Conservation (phyloP, 2,888 invertebrate species). For the Marasmarcha lunaedactyla region DNA sequence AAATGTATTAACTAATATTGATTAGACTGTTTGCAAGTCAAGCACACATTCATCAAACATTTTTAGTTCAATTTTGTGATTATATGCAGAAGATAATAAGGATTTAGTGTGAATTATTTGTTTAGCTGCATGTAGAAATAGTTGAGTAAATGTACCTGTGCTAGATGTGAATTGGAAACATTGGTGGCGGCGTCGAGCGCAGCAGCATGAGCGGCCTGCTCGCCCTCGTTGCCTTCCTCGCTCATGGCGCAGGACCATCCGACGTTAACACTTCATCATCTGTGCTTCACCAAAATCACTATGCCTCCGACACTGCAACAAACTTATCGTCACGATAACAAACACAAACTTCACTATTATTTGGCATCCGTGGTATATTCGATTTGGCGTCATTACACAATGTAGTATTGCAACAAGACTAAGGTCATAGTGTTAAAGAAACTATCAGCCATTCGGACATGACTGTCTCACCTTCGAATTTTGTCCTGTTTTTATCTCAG, state of each 20-base stretch:
- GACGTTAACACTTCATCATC: conserved; percentile 26
- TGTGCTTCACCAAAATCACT: neutral
- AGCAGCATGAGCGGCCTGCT: conserved; percentile 17
- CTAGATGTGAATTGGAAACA: conserved; percentile 34
- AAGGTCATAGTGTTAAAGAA: conserved; percentile 64
- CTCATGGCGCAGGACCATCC: conserved; percentile 15
- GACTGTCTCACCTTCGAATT: neutral
- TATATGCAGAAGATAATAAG: no score
- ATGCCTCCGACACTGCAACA: neutral
- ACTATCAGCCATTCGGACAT: conserved; percentile 8
- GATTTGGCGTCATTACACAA: conserved; percentile 66
- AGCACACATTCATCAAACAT: no score
- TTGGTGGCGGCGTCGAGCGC: conserved; percentile 33
- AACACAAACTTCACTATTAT: neutral
- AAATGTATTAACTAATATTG: no score
- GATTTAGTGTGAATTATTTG: no score
- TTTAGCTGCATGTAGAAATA: no score
- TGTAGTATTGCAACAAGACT: conserved; percentile 42
- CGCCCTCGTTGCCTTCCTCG: conserved; percentile 27
- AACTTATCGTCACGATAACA: neutral
- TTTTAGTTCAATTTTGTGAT: no score
- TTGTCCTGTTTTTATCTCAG: neutral
- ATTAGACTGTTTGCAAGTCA: no score
- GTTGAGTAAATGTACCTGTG: no score
- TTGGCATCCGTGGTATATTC: conserved; percentile 9